Evolutionary conservation across 2,888 invertebrate genomes (phyloP).

Genomic region (Chloroclysta siterata): DNA sequence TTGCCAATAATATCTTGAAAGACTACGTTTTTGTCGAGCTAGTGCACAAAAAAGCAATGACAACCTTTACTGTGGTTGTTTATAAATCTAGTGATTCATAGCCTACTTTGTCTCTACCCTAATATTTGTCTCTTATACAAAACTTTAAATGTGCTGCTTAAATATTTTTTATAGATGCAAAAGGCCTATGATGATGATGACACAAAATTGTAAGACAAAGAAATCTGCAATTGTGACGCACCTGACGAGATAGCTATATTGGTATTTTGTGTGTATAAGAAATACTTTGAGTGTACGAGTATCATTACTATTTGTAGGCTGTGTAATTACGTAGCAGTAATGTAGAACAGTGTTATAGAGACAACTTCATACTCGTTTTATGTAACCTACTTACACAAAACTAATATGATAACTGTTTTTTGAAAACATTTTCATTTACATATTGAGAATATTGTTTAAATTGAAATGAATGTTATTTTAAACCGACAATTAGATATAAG

Average conservation of each 20-base stretch:
- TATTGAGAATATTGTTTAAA: too few species aligned
- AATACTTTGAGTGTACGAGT: conserved; percentile 5
- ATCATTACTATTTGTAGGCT: conserved; percentile 14
- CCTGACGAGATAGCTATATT: conserved; percentile 10
- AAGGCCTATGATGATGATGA: too few species aligned
- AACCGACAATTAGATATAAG: too few species aligned
- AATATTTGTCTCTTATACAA: conserved; percentile 11
- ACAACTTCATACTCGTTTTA: not conserved
- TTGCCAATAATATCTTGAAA: not conserved
- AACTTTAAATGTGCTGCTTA: too few species aligned
- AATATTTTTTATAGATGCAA: too few species aligned
- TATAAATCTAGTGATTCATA: conserved; percentile 20
- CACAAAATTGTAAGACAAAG: conserved; percentile 17
- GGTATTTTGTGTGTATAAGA: conserved; percentile 8
- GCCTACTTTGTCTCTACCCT: conserved; percentile 1
- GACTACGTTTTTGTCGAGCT: too few species aligned
- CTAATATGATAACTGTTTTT: too few species aligned
- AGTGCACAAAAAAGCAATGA: too few species aligned
- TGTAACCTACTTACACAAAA: not conserved
- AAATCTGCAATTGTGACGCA: conserved; percentile 23
- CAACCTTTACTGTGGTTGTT: not conserved
- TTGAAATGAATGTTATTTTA: too few species aligned
- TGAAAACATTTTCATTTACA: too few species aligned
- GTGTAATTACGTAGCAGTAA: conserved; percentile 3
- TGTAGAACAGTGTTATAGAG: not conserved